These are phyloP conservation scores for Ginglymostoma cirratum DNA, from an alignment of 2,113 vertebrate genomes.

Conservation along the genomic window DNA sequence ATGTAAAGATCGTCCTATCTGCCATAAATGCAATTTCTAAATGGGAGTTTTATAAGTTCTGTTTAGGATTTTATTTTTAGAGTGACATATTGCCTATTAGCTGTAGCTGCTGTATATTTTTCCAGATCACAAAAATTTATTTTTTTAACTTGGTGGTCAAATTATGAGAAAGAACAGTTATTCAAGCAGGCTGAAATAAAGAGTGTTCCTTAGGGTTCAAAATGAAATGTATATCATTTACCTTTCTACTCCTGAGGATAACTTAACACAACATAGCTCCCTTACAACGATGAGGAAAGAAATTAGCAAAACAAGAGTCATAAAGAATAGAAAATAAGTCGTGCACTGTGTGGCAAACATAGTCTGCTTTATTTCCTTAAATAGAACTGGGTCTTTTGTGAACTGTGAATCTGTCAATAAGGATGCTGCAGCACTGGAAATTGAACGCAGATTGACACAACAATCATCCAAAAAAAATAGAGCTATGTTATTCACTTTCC, in stretches of 20 bases:
- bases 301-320: not conserved
- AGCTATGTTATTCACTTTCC: not conserved
- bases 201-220: not conserved
- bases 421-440: not conserved
- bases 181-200: not conserved
- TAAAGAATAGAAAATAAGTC: not conserved
- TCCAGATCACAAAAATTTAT: not conserved
- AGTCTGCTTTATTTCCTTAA: constrained; percentile 18
- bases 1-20: not conserved
- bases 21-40: not conserved
- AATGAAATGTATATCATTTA: not conserved
- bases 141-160: not conserved
- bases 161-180: not conserved
- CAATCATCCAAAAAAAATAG: constrained; percentile 20
- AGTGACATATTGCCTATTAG: not conserved
- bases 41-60: not conserved
- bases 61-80: not conserved
- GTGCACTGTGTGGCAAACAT: not conserved
- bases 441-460: constrained; percentile 37
- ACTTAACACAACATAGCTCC: not conserved
- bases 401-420: constrained; percentile 29
- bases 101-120: not conserved
- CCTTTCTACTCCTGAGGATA: not conserved
- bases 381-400: constrained; percentile 20
- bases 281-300: not conserved